Conservation (phyloP, 2,113 vertebrate genomes). For the Salvelinus sp. region DNA sequence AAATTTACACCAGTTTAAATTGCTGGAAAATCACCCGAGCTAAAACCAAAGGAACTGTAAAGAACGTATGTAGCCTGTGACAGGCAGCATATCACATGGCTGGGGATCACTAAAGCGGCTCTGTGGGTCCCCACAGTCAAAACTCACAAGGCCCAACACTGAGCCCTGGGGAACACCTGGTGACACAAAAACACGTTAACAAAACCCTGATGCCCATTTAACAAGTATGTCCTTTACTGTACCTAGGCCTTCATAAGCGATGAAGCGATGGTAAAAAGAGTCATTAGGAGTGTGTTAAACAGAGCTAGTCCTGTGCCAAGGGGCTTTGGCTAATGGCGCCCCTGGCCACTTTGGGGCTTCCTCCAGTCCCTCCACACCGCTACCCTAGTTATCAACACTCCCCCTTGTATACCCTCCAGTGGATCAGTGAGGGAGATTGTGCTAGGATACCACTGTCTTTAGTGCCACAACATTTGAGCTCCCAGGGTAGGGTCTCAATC, state of each 20-base stretch:
- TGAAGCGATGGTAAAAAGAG: not conserved
- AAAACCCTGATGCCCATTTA: conserved; percentile 43
- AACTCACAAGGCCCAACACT: not conserved
- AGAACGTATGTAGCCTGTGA: too few relatives aligned
- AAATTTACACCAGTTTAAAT: too few relatives aligned
- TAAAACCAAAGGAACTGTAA: too few relatives aligned
- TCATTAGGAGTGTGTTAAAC: conserved; percentile 33
- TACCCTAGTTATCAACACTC: not conserved
- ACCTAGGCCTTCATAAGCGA: conserved; percentile 56
- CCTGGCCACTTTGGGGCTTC: conserved; percentile 29
- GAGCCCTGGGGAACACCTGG: not conserved
- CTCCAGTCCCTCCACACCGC: conserved; percentile 29
- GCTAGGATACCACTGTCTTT: not conserved
- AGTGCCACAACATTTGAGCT: not conserved
- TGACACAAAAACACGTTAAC: conserved; percentile 39
- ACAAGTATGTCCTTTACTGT: conserved; percentile 17
- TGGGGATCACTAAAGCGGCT: not conserved
- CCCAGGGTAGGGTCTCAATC: not conserved
- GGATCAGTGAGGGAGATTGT: not conserved
- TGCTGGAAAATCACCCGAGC: too few relatives aligned
- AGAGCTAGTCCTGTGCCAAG: conserved; percentile 22
- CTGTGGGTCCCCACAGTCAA: not conserved
- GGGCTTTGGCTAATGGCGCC: conserved; percentile 40
- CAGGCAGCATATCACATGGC: not conserved
- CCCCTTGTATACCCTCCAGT: not conserved